Evolutionary conservation across 2,888 invertebrate species (phyloP), one percentile per base, ranked within the genome.

Genomic region (Orthonevra nobilis): DNA sequence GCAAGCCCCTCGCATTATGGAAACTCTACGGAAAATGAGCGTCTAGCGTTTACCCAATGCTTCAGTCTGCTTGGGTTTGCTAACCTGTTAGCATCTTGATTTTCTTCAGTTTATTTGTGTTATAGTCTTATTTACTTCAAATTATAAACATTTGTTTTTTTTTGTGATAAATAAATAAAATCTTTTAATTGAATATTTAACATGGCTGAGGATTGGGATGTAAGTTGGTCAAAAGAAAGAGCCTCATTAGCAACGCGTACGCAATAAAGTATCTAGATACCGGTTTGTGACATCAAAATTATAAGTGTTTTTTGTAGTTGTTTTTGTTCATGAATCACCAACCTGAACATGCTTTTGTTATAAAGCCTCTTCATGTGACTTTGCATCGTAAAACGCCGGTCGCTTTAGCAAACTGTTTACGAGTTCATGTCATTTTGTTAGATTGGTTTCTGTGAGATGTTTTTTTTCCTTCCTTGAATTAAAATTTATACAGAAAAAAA

Each of bases 141-240:
- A 4, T 48, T n/a, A n/a, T n/a, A 10, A 32, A 10, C 3, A 3
- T 10, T 17, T 28, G 4, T n/a, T 17, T 23, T 17, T 26, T 17
- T 32, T 14, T 48, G 12, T 32, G 28, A 9, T 46, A 30, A 32
- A 32, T 9, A 32, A 10, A 15, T 9, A 14, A 40, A 17, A 17
- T n/a, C n/a, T n/a, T n/a, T n/a, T n/a, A n/a, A n/a, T n/a, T n/a
- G n/a, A n/a, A 19, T 14, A 36, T 15, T 28, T 12, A 61, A 5
- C 0, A 74, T 74, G 74, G 68, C 10, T 15, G 32, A 54, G 3
- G 42, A 68, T 14, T 48, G 30, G 66, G 73, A 68, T 54, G 74
- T 74, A 61, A 74, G 74, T 36, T 52, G 34, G 52, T 15, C n/a
- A n/a, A n/a, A 30, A 46, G n/a, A 58, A 28, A 10, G 5, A 3